Conservation (phyloP, 1,140 invertebrate genomes). For the Bombus waltoni region DNA sequence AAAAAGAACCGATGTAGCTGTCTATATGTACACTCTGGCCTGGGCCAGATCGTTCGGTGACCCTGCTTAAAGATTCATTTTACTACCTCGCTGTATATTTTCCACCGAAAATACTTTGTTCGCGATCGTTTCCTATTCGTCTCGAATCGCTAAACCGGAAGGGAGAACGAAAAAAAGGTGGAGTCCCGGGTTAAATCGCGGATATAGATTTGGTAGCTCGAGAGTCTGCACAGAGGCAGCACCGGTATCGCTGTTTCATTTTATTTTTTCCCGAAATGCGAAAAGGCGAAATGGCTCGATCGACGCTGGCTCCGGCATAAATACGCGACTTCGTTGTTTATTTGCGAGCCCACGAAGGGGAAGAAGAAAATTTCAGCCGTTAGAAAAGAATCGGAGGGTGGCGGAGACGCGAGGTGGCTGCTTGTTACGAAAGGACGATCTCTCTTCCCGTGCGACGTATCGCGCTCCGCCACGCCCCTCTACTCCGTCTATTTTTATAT, state of each 20-base stretch:
- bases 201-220: background rate
- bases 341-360: conserved; percentile 33
- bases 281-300: background rate
- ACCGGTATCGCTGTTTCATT: background rate
- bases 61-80: background rate
- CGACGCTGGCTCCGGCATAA: conserved; percentile 37
- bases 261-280: background rate
- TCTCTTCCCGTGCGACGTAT: conserved; percentile 66
- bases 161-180: background rate
- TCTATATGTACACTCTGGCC: too few species aligned
- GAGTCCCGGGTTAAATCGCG: background rate
- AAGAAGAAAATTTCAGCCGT: conserved; percentile 56
- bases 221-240: background rate
- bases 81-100: too few species aligned
- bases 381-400: conserved; percentile 19
- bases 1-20: too few species aligned
- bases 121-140: background rate
- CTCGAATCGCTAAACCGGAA: conserved; percentile 8
- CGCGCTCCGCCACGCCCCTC: conserved; percentile 60
- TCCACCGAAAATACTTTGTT: background rate
- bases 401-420: conserved; percentile 21
- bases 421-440: conserved; percentile 68
- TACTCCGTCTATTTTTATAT: conserved; percentile 67
- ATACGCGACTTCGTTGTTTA: conserved; percentile 60
- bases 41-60: too few species aligned